Conservation (phyloP, 2,888 invertebrate genomes). For the Dioctria linearis region DNA sequence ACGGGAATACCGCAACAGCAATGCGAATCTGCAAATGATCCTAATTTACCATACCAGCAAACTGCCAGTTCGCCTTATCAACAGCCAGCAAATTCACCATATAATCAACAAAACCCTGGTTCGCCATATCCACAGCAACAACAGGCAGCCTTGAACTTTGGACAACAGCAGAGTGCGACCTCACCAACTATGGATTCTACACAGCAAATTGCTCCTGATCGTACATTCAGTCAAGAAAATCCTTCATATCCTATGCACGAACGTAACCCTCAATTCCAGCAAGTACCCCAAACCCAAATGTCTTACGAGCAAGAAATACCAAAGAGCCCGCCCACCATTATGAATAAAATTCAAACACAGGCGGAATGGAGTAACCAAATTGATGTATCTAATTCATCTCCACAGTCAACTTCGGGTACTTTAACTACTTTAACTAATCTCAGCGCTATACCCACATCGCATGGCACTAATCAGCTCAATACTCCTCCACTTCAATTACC, state of each 20-base stretch:
- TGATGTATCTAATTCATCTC: constrained; percentile 36
- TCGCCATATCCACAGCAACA: constrained; percentile 73
- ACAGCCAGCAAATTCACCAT: constrained; percentile 63
- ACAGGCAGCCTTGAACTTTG: constrained; percentile 18
- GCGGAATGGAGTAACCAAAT: constrained; percentile 55
- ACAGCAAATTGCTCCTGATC: constrained; percentile 62
- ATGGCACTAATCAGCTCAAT: constrained; percentile 51
- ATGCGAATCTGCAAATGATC: constrained; percentile 68
- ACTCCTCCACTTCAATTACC: constrained; percentile 55
- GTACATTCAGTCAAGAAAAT: constrained; percentile 60
- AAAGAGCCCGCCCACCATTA: constrained; percentile 35
- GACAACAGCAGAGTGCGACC: constrained; percentile 57
- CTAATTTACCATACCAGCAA: constrained; percentile 71
- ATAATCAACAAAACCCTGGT: constrained; percentile 63
- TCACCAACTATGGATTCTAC: constrained; percentile 64
- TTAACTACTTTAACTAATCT: constrained; percentile 4
- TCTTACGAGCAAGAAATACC: constrained; percentile 50
- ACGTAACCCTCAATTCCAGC: constrained; percentile 36
- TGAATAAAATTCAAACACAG: constrained; percentile 51
- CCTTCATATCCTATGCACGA: constrained; percentile 54
- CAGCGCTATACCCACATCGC: constrained; percentile 16
- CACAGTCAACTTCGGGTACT: neutral
- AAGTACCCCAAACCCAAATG: constrained; percentile 34
- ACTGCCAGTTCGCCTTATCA: constrained; percentile 72
- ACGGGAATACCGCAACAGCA: constrained; percentile 60